Evolutionary conservation across 2,113 vertebrate genomes (phyloP).

Genomic region (Guaruba guarouba): DNA sequence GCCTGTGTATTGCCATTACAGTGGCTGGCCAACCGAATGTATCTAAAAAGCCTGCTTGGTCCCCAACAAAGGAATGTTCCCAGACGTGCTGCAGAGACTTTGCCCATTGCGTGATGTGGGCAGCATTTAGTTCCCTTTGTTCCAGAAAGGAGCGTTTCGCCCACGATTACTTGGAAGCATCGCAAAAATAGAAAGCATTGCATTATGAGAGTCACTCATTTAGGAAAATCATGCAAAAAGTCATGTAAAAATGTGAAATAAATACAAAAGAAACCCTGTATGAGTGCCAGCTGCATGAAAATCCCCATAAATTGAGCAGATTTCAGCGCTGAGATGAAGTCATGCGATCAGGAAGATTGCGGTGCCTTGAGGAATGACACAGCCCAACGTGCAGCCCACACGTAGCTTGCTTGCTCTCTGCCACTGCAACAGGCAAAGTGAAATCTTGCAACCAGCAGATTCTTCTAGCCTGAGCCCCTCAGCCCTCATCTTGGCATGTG

Average conservation of each 20-base stretch:
- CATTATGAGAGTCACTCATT: neutral
- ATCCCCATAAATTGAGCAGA: neutral
- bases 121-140: neutral
- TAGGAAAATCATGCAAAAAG: neutral
- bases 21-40: neutral
- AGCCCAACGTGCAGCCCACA: neutral
- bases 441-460: neutral
- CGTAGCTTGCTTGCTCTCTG: neutral
- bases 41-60: neutral
- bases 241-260: neutral
- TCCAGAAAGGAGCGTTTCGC: neutral
- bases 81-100: neutral
- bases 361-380: neutral
- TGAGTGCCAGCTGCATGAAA: neutral
- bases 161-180: rapidly evolving
- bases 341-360: neutral
- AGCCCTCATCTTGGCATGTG: neutral
- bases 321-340: neutral
- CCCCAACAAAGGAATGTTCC: neutral
- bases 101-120: rapidly evolving
- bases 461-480: neutral
- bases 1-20: neutral
- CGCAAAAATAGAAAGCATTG: neutral
- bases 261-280: neutral
- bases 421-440: neutral